Evolutionary conservation across 2,888 invertebrate genomes (phyloP), one percentile per base, ranked within the genome.

Genomic region (Cantharis rustica): DNA sequence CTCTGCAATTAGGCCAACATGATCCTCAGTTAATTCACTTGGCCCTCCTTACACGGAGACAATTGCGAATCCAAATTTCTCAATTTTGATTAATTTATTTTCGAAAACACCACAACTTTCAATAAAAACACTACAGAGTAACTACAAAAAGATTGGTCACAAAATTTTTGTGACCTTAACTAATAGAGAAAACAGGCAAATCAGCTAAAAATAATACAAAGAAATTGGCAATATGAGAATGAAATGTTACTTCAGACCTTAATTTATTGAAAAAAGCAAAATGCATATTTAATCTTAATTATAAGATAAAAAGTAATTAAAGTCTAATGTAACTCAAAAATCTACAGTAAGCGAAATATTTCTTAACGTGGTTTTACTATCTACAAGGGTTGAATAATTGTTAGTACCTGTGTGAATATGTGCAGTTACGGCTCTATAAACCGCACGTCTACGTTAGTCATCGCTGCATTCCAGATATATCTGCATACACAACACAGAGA

Each of bases 371-470:
- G 47, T 47, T 47, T 76, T 31, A 69, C 79, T 76, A 80, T 79
- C 80, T 80, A 79, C 77, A 73, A 78, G 80, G 80, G 75, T 78
- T 64, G 63, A 27, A 75, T 71, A 69, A 61, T 73, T 79, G 76
- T 79, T 75, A 83, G 82, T 88, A 88, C 88, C 87, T 88, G 87
- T 88, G 86, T 87, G 84, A 86, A 85, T 85, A 83, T 83, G 84
- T 81, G 85, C 84, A 85, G 85, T 85, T 86, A 87, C 85, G 86
- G 85, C 84, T 89, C 89, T 88, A 88, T 89, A 47, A 47, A 90
- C 90, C 90, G 90, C 89, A 90, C 89, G 89, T 89, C 90, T 90
- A 90, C 90, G 90, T 90, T 90, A 91, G 91, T 91, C 91, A 91
- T 91, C 91, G 91, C 88, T 90, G 90, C 89, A 89, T 89, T 89